These are phyloP conservation scores for Hormiphora californensis DNA, from an alignment of 37 sponge, comb jelly and placozoan genomes.

Conservation along the genomic window DNA sequence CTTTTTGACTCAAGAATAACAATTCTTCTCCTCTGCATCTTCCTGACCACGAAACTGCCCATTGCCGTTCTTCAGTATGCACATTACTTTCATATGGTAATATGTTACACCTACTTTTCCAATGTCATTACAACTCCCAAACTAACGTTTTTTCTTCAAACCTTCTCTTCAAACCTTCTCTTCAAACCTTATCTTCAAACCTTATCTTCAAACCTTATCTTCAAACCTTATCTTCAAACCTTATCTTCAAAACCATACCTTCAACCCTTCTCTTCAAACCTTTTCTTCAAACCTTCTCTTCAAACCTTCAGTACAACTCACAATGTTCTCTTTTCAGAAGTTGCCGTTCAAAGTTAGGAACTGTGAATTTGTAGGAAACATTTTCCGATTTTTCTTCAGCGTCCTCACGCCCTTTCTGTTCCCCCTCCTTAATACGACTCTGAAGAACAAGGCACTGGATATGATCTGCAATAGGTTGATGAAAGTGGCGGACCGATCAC, in stretches of 20 bases:
- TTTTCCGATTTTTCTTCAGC: background rate
- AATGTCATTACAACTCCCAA: too few relatives aligned
- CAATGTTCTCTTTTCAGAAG: slow-evolving; percentile 16
- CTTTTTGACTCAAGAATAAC: background rate
- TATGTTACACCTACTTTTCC: too few relatives aligned
- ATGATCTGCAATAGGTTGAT: background rate
- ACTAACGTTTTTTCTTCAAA: too few relatives aligned
- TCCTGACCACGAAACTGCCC: background rate
- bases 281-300: too few relatives aligned
- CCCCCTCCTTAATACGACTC: background rate
- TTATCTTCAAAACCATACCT: too few relatives aligned
- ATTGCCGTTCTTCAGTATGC: background rate
- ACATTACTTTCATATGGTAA: background rate
- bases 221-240: too few relatives aligned
- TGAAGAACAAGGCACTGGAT: background rate
- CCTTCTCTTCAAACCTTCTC: too few relatives aligned
- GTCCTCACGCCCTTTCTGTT: background rate
- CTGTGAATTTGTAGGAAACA: slow-evolving; percentile 3
- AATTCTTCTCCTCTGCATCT: background rate
- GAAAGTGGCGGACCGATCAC: too few relatives aligned
- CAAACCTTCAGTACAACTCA: too few relatives aligned
- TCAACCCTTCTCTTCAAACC: too few relatives aligned
- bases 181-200: too few relatives aligned
- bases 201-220: too few relatives aligned
- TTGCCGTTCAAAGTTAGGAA: background rate